A percentile compares a stretch with the other conserved stretches of the same genome.
Evolutionary conservation across 2,113 vertebrate genomes (phyloP).

Genomic region (Pygoscelis antarcticus): DNA sequence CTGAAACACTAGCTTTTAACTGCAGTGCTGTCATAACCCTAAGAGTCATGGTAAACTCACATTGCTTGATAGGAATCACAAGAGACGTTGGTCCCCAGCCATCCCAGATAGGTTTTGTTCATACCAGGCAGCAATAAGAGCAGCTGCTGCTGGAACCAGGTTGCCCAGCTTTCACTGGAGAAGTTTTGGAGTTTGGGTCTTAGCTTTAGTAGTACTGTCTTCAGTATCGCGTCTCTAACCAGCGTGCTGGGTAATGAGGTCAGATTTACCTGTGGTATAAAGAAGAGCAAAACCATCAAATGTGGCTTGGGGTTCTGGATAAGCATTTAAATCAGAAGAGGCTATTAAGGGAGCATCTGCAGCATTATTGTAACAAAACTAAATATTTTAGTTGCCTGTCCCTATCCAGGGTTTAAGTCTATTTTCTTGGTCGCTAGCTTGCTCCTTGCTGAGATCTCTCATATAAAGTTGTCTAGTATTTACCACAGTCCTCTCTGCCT

Average conservation of each 20-base stretch:
- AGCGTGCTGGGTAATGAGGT: background rate
- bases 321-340: background rate
- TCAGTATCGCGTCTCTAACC: background rate
- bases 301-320: background rate
- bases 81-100: background rate
- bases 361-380: background rate
- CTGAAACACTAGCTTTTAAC: background rate
- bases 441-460: background rate
- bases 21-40: background rate
- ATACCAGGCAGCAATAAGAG: background rate
- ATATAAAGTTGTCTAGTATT: background rate
- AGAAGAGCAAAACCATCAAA: background rate
- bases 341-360: background rate
- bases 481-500: background rate
- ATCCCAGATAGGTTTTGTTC: background rate
- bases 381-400: background rate
- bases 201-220: background rate
- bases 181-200: background rate
- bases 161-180: background rate
- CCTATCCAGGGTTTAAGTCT: background rate
- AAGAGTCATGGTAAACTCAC: background rate
- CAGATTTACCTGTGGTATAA: background rate
- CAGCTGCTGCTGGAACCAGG: slow-evolving; percentile 5
- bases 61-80: slow-evolving; percentile 7
- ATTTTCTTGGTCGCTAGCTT: background rate